Conservation (phyloP, 2,113 vertebrate genomes). For the Epinephelus fuscoguttatus region DNA sequence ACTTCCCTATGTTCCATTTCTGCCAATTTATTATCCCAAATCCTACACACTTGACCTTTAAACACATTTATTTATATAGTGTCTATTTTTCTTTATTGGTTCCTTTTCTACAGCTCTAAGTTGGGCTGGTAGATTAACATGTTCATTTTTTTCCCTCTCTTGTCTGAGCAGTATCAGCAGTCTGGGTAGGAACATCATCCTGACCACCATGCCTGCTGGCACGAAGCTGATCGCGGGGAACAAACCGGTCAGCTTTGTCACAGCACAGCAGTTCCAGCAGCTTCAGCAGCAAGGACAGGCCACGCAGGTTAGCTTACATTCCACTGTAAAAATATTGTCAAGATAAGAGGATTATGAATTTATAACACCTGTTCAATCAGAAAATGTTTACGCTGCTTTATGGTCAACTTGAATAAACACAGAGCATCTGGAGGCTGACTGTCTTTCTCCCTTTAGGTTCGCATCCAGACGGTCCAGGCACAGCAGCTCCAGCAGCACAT, state of each 20-base stretch:
- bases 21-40: no score
- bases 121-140: neutral
- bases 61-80: neutral
- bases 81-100: neutral
- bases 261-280: constrained; percentile 97
- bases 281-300: constrained; percentile 98
- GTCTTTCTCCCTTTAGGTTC: constrained; percentile 84
- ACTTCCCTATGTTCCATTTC: no score
- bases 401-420: no score
- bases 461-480: constrained; percentile 94
- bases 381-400: neutral
- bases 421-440: neutral
- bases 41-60: neutral
- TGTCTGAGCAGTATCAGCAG: constrained; percentile 88
- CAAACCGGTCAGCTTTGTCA: constrained; percentile 98
- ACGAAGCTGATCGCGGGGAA: constrained; percentile 97
- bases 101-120: neutral
- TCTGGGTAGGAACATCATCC: constrained; percentile 96
- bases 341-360: neutral
- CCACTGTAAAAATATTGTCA: neutral
- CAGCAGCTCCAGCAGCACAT: constrained; percentile 95
- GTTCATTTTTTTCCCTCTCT: neutral
- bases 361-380: neutral
- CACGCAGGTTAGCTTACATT: constrained; percentile 88
- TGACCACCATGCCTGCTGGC: constrained; percentile 97